Base-by-base conservation (phyloP, 2,797 vertebrate species). In the Rhincodon typus region DNA sequence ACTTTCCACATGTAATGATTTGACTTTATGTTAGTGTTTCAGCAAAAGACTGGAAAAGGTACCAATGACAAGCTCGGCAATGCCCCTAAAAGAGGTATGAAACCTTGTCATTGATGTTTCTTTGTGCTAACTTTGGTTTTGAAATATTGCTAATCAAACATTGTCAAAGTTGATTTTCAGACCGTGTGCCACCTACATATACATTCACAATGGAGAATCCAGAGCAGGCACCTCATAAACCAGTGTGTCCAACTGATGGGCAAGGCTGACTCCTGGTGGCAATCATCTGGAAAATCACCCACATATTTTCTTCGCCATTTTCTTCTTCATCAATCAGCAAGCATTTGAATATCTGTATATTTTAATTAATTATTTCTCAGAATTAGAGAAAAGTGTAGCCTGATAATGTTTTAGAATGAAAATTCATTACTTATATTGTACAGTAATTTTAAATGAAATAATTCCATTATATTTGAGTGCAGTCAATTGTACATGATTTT, bases 1-100 rank as follows among this genome's bases (percentile, higher is more conserved):
- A 62, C 62, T 91, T 66, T 66, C 17, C 62, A 66, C 34, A 66
- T n/a, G 34, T 66, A 91, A 53, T 91, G 34, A 91, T 91, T 15
- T 91, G 57, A 57, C 30, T 34, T 91, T 91, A 4, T 66, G 57
- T n/a, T 62, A 91, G 88, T 91, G 57, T 91, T 91, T 62, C 88
- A 91, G 88, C 88, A 91, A 91, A 91, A 91, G 53, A 91, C 53
- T n/a, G 62, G 53, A 91, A 91, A 66, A 66, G 88, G 34, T n/a
- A 21, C 34, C 0, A 57, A 66, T n/a, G 88, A 91, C 13, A 91
- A 91, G 17, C 3, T 91, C 27, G 66, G 66, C 53, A 4, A 27
- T 91, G 30, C 8, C 62, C 53, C 62, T 13, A 34, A 34, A 34
- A 57, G 53, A 91, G 88, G 88, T 91, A 91, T 4, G 88, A 19